These are phyloP conservation scores for Fregetta grallaria DNA, from an alignment of 2,113 vertebrate genomes.

Conservation along the genomic window DNA sequence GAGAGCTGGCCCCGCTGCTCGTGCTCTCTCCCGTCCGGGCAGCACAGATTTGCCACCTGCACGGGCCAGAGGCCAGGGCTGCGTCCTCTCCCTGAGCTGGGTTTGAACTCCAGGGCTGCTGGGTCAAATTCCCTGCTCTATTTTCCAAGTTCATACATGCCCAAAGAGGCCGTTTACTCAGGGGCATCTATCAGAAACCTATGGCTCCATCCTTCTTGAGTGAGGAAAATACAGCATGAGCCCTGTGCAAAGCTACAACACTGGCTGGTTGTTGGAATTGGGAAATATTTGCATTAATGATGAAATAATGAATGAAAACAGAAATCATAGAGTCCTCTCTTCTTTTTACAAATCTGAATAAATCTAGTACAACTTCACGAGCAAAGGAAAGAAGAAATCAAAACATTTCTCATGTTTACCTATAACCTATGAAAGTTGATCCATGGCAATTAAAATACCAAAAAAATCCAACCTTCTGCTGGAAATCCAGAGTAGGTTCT, in stretches of 20 bases:
- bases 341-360: not conserved
- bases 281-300: not conserved
- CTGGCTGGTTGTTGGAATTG: not conserved
- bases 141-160: not conserved
- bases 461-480: not conserved
- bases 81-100: not conserved
- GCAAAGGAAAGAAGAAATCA: not conserved
- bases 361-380: not conserved
- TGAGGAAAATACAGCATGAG: not conserved
- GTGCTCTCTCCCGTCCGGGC: rapidly evolving
- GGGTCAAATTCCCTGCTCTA: not conserved
- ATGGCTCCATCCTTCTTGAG: not conserved
- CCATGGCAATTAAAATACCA: not conserved
- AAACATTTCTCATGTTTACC: not conserved
- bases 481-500: not conserved
- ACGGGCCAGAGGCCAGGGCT: not conserved
- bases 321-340: not conserved
- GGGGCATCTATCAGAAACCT: not conserved
- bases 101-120: not conserved
- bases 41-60: not conserved
- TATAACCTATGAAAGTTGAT: not conserved
- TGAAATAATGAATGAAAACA: not conserved
- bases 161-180: not conserved
- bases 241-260: not conserved
- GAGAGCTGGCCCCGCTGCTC: rapidly evolving